Evolutionary conservation across 2,888 invertebrate species (phyloP).

Genomic region (Ormyrus rosae): DNA sequence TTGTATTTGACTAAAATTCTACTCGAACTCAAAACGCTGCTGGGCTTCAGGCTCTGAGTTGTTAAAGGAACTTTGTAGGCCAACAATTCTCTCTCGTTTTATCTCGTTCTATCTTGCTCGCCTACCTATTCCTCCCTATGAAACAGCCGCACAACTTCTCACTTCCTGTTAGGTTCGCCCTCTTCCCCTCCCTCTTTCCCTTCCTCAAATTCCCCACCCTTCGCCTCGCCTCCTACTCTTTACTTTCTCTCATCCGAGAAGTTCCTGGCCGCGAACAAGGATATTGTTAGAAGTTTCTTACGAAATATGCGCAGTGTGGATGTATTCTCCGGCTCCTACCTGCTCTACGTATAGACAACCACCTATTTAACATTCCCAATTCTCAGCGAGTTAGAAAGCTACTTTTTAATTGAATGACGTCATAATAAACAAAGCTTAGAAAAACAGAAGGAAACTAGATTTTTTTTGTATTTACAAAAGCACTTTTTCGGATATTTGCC

Average conservation of each 20-base stretch:
- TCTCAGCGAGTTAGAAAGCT: conserved; percentile 53
- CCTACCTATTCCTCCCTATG: conserved; percentile 45
- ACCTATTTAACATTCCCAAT: conserved; percentile 57
- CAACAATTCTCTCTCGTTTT: conserved; percentile 48
- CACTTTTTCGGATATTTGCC: too few species aligned
- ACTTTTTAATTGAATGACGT: conserved; percentile 62
- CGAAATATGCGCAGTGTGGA: conserved; percentile 62
- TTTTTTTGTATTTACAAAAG: too few species aligned
- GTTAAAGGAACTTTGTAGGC: conserved; percentile 55
- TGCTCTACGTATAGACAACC: conserved; percentile 31
- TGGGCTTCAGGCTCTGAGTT: conserved; percentile 58
- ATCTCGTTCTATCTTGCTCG: conserved; percentile 40
- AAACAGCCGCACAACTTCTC: conserved; percentile 56
- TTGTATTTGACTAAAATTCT: conserved; percentile 65
- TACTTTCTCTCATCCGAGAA: conserved; percentile 58
- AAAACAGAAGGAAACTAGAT: too few species aligned
- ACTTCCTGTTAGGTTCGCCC: conserved; percentile 51
- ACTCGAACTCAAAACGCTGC: conserved; percentile 64
- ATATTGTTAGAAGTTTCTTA: conserved; percentile 69
- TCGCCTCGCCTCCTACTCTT: conserved; percentile 23
- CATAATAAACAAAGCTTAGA: too few species aligned
- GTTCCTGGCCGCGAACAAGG: conserved; percentile 63
- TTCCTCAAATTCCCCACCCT: conserved; percentile 4
- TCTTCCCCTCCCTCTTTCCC: conserved; percentile 15
- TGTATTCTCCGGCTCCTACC: conserved; percentile 34